These are phyloP conservation scores for Drosophila hydei DNA, from an alignment of 1,140 invertebrate species.

Conservation along the genomic window DNA sequence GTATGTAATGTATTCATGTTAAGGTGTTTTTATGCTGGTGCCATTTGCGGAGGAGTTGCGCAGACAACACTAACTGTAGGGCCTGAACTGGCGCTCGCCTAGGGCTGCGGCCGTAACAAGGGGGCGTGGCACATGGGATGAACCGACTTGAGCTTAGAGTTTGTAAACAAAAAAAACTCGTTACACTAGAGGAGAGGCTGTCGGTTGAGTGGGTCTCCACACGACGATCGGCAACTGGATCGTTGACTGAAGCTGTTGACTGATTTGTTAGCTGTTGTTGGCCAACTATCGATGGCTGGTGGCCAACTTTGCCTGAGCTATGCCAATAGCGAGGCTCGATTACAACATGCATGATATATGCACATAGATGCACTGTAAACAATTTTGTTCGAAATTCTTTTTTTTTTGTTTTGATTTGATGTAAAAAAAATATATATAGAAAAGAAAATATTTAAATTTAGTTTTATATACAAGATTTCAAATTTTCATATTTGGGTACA, in stretches of 20 bases:
- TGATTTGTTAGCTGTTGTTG: slow-evolving; percentile 63
- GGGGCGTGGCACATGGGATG: background rate
- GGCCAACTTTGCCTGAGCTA: slow-evolving; percentile 39
- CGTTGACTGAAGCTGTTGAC: slow-evolving; percentile 52
- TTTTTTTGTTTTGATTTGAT: too few relatives aligned
- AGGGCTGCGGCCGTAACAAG: slow-evolving; percentile 2
- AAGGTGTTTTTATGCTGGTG: slow-evolving; percentile 31
- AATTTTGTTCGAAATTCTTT: too few relatives aligned
- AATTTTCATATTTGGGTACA: background rate
- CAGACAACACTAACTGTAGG: slow-evolving; percentile 26
- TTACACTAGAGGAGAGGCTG: slow-evolving; percentile 33
- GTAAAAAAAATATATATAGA: background rate
- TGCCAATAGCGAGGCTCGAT: slow-evolving; percentile 45
- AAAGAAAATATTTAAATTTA: background rate
- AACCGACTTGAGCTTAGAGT: slow-evolving; percentile 9
- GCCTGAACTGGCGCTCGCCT: slow-evolving; percentile 4
- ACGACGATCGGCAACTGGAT: slow-evolving; percentile 34
- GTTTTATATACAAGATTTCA: background rate
- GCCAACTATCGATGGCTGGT: slow-evolving; percentile 37
- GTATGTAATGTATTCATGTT: slow-evolving; percentile 37
- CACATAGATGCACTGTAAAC: background rate
- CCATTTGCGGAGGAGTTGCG: slow-evolving; percentile 67
- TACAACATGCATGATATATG: slow-evolving; percentile 45
- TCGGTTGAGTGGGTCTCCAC: slow-evolving; percentile 64
- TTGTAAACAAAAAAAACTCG: slow-evolving; percentile 58